phyloP scores from a whole-genome alignment of 1,140 invertebrate species.

The Danaus plexippus region DNA sequence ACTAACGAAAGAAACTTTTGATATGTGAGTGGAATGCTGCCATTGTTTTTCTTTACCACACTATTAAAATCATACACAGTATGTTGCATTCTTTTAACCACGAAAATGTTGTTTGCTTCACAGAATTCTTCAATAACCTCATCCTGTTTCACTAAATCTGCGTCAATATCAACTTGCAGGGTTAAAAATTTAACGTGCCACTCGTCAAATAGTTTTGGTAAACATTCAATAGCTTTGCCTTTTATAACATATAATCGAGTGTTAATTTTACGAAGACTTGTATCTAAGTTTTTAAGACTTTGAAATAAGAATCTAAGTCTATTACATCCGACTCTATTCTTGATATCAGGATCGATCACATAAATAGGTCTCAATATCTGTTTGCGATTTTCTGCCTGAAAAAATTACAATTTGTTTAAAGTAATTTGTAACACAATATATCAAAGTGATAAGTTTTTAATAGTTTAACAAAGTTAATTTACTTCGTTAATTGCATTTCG shows the following conservation, averaged over 20 bases:
- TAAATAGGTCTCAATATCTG: conserved; percentile 76
- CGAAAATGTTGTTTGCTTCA: conserved; percentile 72
- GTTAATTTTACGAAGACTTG: conserved; percentile 72
- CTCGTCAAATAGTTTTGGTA: conserved; percentile 76
- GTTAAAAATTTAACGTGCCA: conserved; percentile 80
- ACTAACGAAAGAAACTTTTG: conserved; percentile 79
- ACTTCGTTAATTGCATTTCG: conserved; percentile 73
- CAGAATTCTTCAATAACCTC: conserved; percentile 75
- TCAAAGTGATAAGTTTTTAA: conserved; percentile 1
- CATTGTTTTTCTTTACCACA: conserved; percentile 77
- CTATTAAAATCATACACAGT: conserved; percentile 79
- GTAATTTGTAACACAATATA: conserved; percentile 3
- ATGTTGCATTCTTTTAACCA: conserved; percentile 77
- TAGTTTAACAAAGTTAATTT: conserved; percentile 16
- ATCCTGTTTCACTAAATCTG: conserved; percentile 77
- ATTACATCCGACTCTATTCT: conserved; percentile 76
- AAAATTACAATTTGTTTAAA: no score
- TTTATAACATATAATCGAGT: conserved; percentile 76
- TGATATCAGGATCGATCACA: conserved; percentile 78
- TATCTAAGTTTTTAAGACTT: conserved; percentile 77
- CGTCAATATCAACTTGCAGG: conserved; percentile 81
- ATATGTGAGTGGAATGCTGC: conserved; percentile 78
- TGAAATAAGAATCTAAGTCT: conserved; percentile 80
- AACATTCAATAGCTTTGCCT: conserved; percentile 76
- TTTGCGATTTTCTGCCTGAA: conserved; percentile 64